These are phyloP conservation scores for Ceyx melanurus DNA, from an alignment of 2,113 vertebrate species.

Conservation along the genomic window DNA sequence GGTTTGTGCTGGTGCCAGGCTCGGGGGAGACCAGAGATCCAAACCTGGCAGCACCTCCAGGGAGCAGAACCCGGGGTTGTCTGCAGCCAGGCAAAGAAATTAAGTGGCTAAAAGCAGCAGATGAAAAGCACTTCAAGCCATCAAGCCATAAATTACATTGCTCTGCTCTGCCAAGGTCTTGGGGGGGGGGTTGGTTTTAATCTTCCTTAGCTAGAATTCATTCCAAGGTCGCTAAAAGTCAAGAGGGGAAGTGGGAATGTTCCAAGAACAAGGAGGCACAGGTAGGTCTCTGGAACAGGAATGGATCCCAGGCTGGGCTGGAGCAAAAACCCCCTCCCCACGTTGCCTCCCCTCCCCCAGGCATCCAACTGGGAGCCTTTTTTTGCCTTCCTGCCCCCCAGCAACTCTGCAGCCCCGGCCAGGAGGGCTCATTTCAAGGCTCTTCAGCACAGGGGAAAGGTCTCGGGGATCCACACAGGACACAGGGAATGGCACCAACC, in stretches of 20 bases:
- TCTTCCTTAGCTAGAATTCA: not conserved
- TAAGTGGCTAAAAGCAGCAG: not conserved
- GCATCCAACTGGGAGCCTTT: not conserved
- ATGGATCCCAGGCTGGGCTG: not conserved
- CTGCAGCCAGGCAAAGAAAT: not conserved
- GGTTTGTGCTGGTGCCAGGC: not conserved
- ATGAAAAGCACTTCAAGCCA: not conserved
- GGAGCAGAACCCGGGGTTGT: fast-evolving
- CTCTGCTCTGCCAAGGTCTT: not conserved
- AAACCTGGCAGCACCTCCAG: not conserved
- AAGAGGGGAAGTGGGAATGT: not conserved
- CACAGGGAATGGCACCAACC: slow-evolving; percentile 59
- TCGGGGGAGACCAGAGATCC: not conserved
- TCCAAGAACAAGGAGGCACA: not conserved
- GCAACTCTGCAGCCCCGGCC: not conserved
- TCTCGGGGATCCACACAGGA: fast-evolving
- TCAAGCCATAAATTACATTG: not conserved
- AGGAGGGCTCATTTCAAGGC: not conserved
- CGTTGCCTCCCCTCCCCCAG: not conserved
- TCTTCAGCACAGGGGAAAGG: not conserved
- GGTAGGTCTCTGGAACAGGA: not conserved
- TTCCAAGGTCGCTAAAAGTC: not conserved
- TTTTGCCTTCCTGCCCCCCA: not conserved
- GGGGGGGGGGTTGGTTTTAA: not conserved
- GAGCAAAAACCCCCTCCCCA: not conserved